These are phyloP conservation scores for Chlorops oryzae DNA, from an alignment of 1,140 invertebrate genomes.

Conservation along the genomic window DNA sequence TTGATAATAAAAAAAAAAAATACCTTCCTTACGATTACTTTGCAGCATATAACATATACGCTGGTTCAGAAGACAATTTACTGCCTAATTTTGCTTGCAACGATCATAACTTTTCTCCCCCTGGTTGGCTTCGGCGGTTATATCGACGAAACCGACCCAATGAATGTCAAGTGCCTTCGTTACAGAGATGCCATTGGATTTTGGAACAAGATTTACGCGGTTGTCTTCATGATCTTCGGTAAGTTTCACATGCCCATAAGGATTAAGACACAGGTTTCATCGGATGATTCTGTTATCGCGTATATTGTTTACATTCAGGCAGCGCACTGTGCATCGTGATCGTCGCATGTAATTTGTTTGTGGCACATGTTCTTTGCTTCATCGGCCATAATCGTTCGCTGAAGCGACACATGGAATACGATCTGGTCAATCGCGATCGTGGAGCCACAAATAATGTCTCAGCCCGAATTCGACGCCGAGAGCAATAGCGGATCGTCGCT, in stretches of 20 bases:
- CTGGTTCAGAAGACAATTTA: conserved; percentile 66
- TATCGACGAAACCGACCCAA: conserved; percentile 50
- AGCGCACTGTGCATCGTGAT: conserved; percentile 66
- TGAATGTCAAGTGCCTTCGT: conserved; percentile 53
- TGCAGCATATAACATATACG: conserved; percentile 73
- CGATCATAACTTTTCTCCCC: conserved; percentile 66
- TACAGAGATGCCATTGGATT: conserved; percentile 63
- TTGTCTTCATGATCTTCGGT: conserved; percentile 73
- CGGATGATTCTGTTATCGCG: too few species aligned
- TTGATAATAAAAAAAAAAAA: background rate
- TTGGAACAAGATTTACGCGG: conserved; percentile 67
- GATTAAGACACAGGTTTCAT: background rate
- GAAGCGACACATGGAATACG: conserved; percentile 38
- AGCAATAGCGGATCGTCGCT: conserved; percentile 38
- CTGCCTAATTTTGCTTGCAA: conserved; percentile 61
- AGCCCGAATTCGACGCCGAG: conserved; percentile 26
- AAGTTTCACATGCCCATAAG: too few species aligned
- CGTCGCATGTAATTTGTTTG: conserved; percentile 73
- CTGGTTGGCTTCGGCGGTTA: conserved; percentile 75
- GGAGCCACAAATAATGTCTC: too few species aligned
- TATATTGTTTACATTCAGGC: conserved; percentile 51
- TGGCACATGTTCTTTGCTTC: conserved; percentile 68
- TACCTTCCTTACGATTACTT: conserved; percentile 14
- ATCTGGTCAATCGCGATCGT: conserved; percentile 31
- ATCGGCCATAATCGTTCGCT: conserved; percentile 47